Base-by-base conservation (phyloP, 1,140 invertebrate species). In the Rhagoletis pomonella region DNA sequence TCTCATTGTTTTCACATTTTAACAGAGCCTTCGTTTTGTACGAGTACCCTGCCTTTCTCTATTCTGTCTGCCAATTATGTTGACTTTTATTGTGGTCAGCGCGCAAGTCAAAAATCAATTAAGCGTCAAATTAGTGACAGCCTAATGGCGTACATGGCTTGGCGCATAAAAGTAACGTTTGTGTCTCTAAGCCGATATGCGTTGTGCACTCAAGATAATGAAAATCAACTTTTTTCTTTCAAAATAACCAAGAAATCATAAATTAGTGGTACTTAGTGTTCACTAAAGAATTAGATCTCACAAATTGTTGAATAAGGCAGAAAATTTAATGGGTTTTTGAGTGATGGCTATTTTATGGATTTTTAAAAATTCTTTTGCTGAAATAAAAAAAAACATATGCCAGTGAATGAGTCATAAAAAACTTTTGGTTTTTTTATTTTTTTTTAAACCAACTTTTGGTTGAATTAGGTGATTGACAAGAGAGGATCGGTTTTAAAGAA, bases 61-160 rank as follows among this genome's bases (percentile, higher is more conserved):
- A 0, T 29, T 29, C 7, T n/a, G 67, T 44, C 42, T 81, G 47
- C 47, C 73, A 50, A 55, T 55, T 42, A 7, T 4, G 55, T 19
- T 81, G 73, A 50, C 47, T 81, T 81, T 29, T 55, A 42, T 81
- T 81, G 73, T 81, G 19, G 73, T 81, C 73, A 81, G 73, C 7
- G 4, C 5, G 44, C 7, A 4, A 58, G 47, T 81, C 47, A 58
- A 50, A 81, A 81, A 81, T 81, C 73, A 81, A 55, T 81, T 81
- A 81, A 81, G 47, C 47, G 50, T n/a, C 73, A 81, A 81, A 81
- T 81, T 81, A 81, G 73, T 55, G 73, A 81, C 73, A 81, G 47
- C n/a, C 73, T 29, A 58, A 81, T 81, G 73, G 47, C 12, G 42
- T n/a, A 42, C 42, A n/a, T 10, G 4, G 17, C 29, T 55, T 55